Percentiles rank a stretch among this genome's conserved stretches.
phyloP scores from a whole-genome alignment of 1,140 invertebrate species.

The Hesperophylax magnus region DNA sequence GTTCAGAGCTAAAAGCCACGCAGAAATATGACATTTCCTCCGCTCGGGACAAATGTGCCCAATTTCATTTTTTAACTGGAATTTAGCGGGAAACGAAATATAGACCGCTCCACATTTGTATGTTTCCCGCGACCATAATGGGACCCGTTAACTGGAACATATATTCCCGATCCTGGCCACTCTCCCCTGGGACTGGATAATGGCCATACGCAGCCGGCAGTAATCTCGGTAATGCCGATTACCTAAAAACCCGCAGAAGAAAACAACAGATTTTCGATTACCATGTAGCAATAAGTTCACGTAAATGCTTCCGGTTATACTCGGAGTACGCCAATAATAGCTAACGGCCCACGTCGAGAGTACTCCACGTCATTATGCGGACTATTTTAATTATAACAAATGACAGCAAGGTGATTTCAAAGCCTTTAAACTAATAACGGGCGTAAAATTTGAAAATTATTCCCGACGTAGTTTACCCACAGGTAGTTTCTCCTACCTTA shows the following conservation, averaged over 20 bases:
- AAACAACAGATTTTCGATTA: slow-evolving; percentile 55
- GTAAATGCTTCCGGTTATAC: slow-evolving; percentile 31
- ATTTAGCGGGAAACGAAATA: slow-evolving; percentile 21
- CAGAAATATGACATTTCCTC: neutral
- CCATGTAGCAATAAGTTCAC: slow-evolving; percentile 32
- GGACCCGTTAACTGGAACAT: slow-evolving; percentile 31
- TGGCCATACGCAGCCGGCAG: slow-evolving; percentile 5
- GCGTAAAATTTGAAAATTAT: too few relatives aligned
- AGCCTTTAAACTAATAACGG: too few relatives aligned
- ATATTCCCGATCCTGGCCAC: slow-evolving; percentile 13
- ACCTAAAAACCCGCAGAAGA: slow-evolving; percentile 37
- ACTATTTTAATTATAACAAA: too few relatives aligned
- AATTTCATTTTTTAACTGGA: slow-evolving; percentile 26
- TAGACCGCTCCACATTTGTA: slow-evolving; percentile 40
- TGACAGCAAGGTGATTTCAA: too few relatives aligned
- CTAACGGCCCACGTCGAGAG: neutral
- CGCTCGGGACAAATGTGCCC: slow-evolving; percentile 5
- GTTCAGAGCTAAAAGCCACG: neutral
- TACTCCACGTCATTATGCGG: too few relatives aligned
- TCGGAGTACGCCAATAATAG: neutral
- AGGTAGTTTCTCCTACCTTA: too few relatives aligned
- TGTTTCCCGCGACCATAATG: slow-evolving; percentile 38
- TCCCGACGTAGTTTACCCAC: too few relatives aligned
- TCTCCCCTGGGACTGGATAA: slow-evolving; percentile 16
- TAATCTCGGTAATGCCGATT: slow-evolving; percentile 50